phyloP scores from a whole-genome alignment of 2,797 vertebrate genomes.

The Hemibagrus guttatus region DNA sequence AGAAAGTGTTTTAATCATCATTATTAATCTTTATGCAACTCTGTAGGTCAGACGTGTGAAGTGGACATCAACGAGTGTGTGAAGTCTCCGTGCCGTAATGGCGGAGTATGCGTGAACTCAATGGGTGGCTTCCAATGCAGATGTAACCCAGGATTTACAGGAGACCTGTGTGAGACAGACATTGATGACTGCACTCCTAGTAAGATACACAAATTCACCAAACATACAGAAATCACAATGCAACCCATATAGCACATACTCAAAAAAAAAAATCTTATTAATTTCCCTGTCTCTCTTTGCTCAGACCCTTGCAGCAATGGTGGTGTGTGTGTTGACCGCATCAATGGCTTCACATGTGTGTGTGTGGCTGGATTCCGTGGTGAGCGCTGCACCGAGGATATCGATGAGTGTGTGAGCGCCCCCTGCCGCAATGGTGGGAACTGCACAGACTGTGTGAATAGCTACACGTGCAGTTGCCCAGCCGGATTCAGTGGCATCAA shows the following conservation, averaged over 20 bases:
- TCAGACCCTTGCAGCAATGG: constrained; percentile 93
- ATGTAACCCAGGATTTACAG: constrained; percentile 85
- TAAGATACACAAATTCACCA: constrained; percentile 67
- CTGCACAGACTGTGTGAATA: constrained; percentile 94
- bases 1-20: background rate
- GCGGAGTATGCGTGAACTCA: constrained; percentile 87
- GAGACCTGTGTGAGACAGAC: constrained; percentile 86
- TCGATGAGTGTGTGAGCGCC: constrained; percentile 92
- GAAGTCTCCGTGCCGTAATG: constrained; percentile 87
- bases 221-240: background rate
- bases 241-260: background rate
- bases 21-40: background rate
- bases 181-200: constrained; percentile 91
- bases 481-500: constrained; percentile 91
- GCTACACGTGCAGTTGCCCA: constrained; percentile 93
- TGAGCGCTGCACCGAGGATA: constrained; percentile 87
- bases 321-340: constrained; percentile 85
- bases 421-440: constrained; percentile 91
- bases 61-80: constrained; percentile 95
- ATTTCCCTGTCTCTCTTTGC: background rate
- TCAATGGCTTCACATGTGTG: constrained; percentile 82
- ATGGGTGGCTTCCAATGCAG: constrained; percentile 84
- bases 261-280: background rate
- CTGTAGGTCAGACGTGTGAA: constrained; percentile 90
- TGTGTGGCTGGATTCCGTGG: constrained; percentile 90